Evolutionary conservation across 2,113 vertebrate species (phyloP).

Genomic region (Mixornis gularis): DNA sequence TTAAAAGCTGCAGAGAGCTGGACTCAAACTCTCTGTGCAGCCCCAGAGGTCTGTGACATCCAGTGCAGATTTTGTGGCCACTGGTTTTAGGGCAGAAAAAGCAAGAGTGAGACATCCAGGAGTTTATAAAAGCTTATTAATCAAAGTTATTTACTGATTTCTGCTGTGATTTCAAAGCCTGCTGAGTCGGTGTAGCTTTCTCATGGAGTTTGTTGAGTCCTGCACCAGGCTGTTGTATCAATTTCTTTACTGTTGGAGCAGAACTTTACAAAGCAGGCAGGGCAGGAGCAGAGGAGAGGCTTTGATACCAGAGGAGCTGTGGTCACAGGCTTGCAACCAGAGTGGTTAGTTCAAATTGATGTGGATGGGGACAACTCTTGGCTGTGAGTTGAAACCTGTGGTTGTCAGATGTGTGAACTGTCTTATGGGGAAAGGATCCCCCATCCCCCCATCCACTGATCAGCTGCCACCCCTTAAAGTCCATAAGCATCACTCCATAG

Average conservation of each 20-base stretch:
- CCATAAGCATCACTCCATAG: background rate
- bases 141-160: background rate
- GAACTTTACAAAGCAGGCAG: background rate
- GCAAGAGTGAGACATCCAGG: background rate
- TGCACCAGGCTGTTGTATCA: background rate
- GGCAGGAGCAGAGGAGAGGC: background rate
- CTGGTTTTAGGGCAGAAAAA: background rate
- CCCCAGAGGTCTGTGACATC: background rate
- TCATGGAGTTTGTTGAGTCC: background rate
- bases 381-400: background rate
- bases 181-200: background rate
- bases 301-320: background rate
- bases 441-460: accelerated
- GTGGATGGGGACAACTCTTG: background rate
- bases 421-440: background rate
- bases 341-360: background rate
- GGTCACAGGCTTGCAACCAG: background rate
- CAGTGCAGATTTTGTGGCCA: background rate
- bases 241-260: background rate
- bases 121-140: background rate
- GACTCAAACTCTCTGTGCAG: background rate
- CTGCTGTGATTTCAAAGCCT: background rate
- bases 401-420: background rate
- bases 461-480: accelerated
- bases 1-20: background rate